Percentiles rank a stretch among this genome's conserved stretches.
phyloP scores from a whole-genome alignment of 2,888 invertebrate species.

The Drosophila subsilvestris region DNA sequence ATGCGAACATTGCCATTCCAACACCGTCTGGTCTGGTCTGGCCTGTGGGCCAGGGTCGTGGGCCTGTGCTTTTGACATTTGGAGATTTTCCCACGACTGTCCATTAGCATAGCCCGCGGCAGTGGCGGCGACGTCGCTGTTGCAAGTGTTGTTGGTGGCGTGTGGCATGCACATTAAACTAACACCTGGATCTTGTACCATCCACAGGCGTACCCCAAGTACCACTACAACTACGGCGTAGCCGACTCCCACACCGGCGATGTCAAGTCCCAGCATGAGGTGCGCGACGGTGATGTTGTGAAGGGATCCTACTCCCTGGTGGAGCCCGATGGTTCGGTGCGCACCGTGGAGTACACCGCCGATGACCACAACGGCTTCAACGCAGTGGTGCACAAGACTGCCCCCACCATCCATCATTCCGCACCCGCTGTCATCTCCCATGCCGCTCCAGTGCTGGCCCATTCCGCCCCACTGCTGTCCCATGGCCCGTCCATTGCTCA shows the following conservation, averaged over 20 bases:
- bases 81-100: constrained; percentile 43
- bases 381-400: constrained; percentile 84
- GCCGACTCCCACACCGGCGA: constrained; percentile 84
- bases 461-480: constrained; percentile 61
- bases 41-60: constrained; percentile 35
- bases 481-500: constrained; percentile 76
- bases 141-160: constrained; percentile 38
- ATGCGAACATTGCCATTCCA: background rate
- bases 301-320: constrained; percentile 85
- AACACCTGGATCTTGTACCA: constrained; percentile 19
- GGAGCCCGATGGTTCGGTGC: constrained; percentile 84
- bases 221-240: constrained; percentile 84
- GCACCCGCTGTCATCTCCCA: constrained; percentile 70
- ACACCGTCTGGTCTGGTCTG: constrained; percentile 1
- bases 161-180: constrained; percentile 57
- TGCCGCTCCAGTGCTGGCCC: constrained; percentile 64
- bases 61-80: constrained; percentile 59
- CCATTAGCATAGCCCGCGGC: constrained; percentile 46
- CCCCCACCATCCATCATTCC: constrained; percentile 82
- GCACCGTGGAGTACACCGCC: constrained; percentile 84
- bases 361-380: constrained; percentile 84
- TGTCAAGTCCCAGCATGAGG: constrained; percentile 84
- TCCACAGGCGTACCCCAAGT: constrained; percentile 83
- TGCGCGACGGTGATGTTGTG: constrained; percentile 84
- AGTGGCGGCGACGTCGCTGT: constrained; percentile 11